phyloP scores from a whole-genome alignment of 2,113 vertebrate genomes.

The Apodemus sylvaticus region DNA sequence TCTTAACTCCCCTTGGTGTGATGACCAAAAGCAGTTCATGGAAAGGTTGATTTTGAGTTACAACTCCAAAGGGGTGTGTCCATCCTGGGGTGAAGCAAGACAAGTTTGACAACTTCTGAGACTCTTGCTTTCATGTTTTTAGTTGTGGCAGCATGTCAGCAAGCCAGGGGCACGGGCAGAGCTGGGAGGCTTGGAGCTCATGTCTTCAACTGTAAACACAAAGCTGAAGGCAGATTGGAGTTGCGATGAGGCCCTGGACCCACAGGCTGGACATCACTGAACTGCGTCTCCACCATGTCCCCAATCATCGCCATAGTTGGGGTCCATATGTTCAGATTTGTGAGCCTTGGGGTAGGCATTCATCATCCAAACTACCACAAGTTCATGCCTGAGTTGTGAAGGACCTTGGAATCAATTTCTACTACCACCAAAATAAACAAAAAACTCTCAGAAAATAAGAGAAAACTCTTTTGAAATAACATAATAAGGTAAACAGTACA shows the following conservation, averaged over 20 bases:
- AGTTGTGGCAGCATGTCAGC: not conserved
- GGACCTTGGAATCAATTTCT: not conserved
- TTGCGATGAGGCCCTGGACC: not conserved
- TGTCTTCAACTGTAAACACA: not conserved
- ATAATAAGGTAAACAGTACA: not conserved
- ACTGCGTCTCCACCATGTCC: not conserved
- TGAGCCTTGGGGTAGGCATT: not conserved
- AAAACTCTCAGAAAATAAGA: not conserved
- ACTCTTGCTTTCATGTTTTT: not conserved
- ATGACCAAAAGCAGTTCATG: not conserved
- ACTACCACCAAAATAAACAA: not conserved
- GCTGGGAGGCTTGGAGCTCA: not conserved
- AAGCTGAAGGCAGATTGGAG: not conserved
- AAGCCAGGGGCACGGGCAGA: not conserved
- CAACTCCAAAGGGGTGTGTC: not conserved
- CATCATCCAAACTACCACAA: not conserved
- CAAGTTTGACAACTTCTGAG: not conserved
- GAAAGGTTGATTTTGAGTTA: not conserved
- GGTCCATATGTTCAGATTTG: too few relatives aligned
- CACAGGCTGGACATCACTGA: too few relatives aligned
- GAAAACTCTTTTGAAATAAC: not conserved
- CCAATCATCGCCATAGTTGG: too few relatives aligned
- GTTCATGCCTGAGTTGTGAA: not conserved
- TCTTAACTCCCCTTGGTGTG: not conserved
- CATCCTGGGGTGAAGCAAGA: not conserved